Percentiles rank a stretch among this genome's conserved stretches.
These are phyloP conservation scores for Eonycteris spelaea DNA, from an alignment of 2,113 vertebrate genomes.

Conservation along the genomic window DNA sequence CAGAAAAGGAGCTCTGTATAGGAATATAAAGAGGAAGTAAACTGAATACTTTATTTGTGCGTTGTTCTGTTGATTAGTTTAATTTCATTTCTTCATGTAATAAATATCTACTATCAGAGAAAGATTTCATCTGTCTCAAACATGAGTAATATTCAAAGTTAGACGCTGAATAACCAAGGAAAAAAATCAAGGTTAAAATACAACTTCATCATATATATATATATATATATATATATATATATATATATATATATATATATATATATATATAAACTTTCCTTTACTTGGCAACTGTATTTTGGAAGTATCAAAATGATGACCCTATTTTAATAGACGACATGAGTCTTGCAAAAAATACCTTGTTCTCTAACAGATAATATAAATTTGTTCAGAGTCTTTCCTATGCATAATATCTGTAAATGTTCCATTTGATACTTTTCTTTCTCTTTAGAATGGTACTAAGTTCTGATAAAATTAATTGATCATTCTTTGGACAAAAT, in stretches of 20 bases:
- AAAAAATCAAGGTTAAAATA: slow-evolving; percentile 16
- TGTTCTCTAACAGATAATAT: not conserved
- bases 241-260: too few relatives aligned
- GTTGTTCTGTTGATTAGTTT: not conserved
- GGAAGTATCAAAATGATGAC: slow-evolving; percentile 21
- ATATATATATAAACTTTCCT: slow-evolving; percentile 25
- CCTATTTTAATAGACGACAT: slow-evolving; percentile 43
- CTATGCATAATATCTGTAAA: not conserved
- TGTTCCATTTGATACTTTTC: not conserved
- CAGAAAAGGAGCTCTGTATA: not conserved
- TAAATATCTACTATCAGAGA: not conserved
- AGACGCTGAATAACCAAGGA: slow-evolving; percentile 8
- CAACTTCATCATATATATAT: not conserved
- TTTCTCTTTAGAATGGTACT: slow-evolving; percentile 13
- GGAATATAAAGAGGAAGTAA: not conserved
- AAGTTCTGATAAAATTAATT: not conserved
- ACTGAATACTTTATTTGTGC: not conserved
- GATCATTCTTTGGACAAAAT: not conserved
- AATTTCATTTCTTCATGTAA: not conserved
- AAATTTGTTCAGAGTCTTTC: not conserved
- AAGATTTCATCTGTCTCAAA: not conserved
- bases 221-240: too few relatives aligned
- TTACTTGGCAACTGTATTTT: not conserved
- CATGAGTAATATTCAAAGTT: not conserved
- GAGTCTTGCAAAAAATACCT: not conserved